Percentiles rank a stretch among this genome's conserved stretches.
Conservation (phyloP, 2,113 vertebrate genomes). For the Osmerus mordax region DNA sequence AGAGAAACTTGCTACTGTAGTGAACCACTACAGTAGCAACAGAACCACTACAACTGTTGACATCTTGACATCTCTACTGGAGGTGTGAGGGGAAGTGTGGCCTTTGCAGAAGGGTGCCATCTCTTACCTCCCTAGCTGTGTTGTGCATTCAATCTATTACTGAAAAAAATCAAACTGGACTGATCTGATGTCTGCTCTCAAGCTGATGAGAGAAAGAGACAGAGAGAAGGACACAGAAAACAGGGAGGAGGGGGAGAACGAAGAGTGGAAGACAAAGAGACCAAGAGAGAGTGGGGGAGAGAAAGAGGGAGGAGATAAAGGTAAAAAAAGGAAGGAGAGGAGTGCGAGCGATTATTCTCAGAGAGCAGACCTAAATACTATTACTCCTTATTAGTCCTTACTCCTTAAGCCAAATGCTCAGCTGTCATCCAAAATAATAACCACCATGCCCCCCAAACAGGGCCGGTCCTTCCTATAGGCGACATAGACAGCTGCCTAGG, state of each 20-base stretch:
- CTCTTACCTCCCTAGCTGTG: constrained; percentile 42
- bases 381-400: constrained; percentile 9
- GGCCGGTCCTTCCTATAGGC: too few relatives aligned
- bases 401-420: too few relatives aligned
- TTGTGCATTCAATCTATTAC: constrained; percentile 64
- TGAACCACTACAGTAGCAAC: background rate
- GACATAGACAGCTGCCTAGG: too few relatives aligned
- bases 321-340: constrained; percentile 34
- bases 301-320: background rate
- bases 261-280: background rate
- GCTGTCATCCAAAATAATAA: too few relatives aligned
- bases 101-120: constrained; percentile 60
- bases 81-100: constrained; percentile 57
- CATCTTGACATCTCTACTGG: constrained; percentile 39
- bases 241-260: background rate
- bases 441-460: too few relatives aligned
- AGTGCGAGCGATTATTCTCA: background rate
- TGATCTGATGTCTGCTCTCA: constrained; percentile 53
- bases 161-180: constrained; percentile 41
- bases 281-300: background rate
- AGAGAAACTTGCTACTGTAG: constrained; percentile 3
- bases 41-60: constrained; percentile 5
- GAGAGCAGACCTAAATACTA: constrained; percentile 32
- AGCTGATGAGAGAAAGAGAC: constrained; percentile 5
- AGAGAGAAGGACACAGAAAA: constrained; percentile 1